A percentile compares a stretch with the other conserved stretches of the same genome.
Evolutionary conservation across 1,140 invertebrate species (phyloP).

Genomic region (Campodea augens): DNA sequence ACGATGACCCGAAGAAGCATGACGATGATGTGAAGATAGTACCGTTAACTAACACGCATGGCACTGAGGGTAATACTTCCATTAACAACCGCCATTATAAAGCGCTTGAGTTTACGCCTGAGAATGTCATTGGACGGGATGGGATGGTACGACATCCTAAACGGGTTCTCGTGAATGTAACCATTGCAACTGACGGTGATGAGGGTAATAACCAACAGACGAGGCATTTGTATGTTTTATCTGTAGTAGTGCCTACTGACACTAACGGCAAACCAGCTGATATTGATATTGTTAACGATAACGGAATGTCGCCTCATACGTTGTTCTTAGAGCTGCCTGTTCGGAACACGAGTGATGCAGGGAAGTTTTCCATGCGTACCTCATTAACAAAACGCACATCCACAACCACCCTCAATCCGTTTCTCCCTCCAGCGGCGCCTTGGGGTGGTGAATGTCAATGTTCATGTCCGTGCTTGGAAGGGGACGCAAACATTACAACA

Average conservation of each 20-base stretch:
- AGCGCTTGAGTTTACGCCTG: background rate
- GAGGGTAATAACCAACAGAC: slow-evolving; percentile 11
- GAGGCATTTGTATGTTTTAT: slow-evolving; percentile 45
- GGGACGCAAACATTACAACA: slow-evolving; percentile 1
- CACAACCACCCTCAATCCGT: slow-evolving; percentile 6
- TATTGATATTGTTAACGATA: slow-evolving; percentile 34
- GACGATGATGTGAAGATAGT: no score
- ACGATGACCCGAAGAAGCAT: no score
- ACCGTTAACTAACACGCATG: no score
- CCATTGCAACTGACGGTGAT: slow-evolving; percentile 42
- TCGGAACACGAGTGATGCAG: background rate
- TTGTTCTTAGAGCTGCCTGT: slow-evolving; percentile 5
- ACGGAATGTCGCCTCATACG: slow-evolving; percentile 20
- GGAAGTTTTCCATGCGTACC: slow-evolving; percentile 10
- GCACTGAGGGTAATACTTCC: no score
- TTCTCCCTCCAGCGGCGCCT: slow-evolving; percentile 3
- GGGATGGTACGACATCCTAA: no score
- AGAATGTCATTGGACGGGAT: no score
- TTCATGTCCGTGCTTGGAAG: slow-evolving; percentile 40
- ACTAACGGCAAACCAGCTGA: slow-evolving; percentile 29
- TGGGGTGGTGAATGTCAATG: slow-evolving; percentile 36
- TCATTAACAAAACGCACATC: slow-evolving; percentile 16
- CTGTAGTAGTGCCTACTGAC: slow-evolving; percentile 44
- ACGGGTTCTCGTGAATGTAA: slow-evolving; percentile 49
- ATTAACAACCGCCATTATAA: no score